Evolutionary conservation across 2,113 vertebrate species (phyloP).

Genomic region (Rostratula benghalensis): DNA sequence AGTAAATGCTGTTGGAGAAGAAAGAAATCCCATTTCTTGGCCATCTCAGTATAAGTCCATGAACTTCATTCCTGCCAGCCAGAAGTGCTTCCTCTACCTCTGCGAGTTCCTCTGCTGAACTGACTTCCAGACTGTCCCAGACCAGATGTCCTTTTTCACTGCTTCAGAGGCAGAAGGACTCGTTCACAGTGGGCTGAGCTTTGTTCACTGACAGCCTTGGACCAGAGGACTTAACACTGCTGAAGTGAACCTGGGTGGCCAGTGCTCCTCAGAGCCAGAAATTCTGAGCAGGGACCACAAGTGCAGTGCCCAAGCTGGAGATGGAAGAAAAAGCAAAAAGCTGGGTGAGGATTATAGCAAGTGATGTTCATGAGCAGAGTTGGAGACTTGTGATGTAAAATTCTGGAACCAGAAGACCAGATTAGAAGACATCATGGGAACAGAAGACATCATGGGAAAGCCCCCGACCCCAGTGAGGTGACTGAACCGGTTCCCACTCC

Average conservation of each 20-base stretch:
- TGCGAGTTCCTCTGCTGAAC: neutral
- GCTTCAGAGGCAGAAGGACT: neutral
- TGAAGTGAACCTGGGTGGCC: neutral
- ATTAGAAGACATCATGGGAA: neutral
- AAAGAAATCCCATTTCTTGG: neutral
- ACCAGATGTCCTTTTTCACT: neutral
- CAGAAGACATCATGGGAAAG: neutral
- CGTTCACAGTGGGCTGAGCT: neutral
- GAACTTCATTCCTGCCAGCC: neutral
- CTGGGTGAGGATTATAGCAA: neutral
- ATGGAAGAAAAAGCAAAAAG: neutral
- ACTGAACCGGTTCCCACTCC: neutral
- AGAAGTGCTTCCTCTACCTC: neutral
- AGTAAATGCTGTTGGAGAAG: neutral
- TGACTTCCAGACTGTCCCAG: neutral
- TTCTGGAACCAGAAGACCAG: neutral
- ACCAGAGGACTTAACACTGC: neutral
- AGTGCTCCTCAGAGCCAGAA: neutral
- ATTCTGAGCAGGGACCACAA: neutral
- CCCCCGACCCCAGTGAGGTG: neutral
- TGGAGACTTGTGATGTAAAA: neutral
- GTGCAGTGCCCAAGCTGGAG: neutral
- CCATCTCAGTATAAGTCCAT: neutral
- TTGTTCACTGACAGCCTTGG: neutral
- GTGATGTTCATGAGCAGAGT: neutral